Conservation (phyloP, 2,113 vertebrate genomes). For the Anoplopoma fimbria region DNA sequence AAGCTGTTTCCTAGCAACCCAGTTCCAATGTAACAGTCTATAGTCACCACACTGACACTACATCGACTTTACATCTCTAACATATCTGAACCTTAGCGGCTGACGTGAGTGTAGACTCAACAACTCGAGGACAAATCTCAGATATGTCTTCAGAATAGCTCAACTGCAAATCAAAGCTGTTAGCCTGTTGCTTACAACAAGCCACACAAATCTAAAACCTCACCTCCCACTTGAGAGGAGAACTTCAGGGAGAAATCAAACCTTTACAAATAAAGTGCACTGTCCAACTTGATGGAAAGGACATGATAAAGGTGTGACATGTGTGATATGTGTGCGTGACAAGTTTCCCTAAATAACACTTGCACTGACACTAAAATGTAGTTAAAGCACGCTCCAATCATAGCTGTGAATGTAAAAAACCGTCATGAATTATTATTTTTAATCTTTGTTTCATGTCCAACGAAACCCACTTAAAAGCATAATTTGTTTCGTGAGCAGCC, state of each 20-base stretch:
- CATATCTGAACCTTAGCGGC: neutral
- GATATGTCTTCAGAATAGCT: neutral
- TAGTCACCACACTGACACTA: neutral
- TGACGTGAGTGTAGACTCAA: neutral
- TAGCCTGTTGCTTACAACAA: neutral
- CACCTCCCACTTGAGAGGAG: constrained; percentile 1
- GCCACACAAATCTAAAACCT: neutral
- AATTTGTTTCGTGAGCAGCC: neutral
- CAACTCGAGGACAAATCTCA: neutral
- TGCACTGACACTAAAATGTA: neutral
- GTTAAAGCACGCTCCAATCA: neutral
- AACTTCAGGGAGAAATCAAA: constrained; percentile 23
- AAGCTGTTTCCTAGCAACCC: constrained; percentile 60
- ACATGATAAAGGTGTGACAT: neutral
- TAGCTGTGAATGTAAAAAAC: neutral
- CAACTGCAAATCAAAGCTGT: constrained; percentile 4
- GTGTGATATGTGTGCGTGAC: neutral
- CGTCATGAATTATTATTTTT: neutral
- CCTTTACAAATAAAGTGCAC: neutral
- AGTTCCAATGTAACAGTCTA: constrained; percentile 5
- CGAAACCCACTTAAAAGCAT: constrained; percentile 8
- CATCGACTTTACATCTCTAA: constrained; percentile 20
- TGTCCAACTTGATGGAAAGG: neutral
- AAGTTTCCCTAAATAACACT: neutral
- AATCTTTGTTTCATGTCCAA: constrained; percentile 14